phyloP scores from a whole-genome alignment of 2,888 invertebrate species.

The Auanema sp. region DNA sequence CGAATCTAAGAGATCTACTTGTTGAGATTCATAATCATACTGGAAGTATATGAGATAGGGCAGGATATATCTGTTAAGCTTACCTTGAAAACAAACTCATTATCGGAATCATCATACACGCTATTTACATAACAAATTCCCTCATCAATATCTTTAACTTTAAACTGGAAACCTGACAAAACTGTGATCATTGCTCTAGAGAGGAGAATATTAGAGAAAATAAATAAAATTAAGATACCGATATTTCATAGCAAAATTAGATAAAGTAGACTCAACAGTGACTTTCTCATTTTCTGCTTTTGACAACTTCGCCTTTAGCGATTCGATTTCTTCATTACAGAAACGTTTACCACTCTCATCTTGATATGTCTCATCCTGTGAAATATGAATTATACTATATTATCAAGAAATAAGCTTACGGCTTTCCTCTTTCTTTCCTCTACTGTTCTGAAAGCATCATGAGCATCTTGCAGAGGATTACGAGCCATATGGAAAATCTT shows the following conservation, averaged over 20 bases:
- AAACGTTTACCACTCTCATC: not conserved
- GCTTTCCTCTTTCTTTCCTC: constrained; percentile 8
- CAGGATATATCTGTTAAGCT: constrained; percentile 1
- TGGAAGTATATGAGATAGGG: constrained; percentile 3
- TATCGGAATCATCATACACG: constrained; percentile 28
- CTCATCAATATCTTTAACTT: constrained; percentile 36
- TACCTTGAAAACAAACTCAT: constrained; percentile 35
- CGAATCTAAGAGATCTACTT: constrained; percentile 15
- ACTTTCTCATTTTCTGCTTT: constrained; percentile 8
- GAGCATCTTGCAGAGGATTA: constrained; percentile 18
- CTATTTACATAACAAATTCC: constrained; percentile 36
- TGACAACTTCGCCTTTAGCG: not conserved
- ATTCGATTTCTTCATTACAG: constrained; percentile 1
- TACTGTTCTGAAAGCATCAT: not conserved
- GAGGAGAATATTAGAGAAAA: not conserved
- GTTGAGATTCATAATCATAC: constrained; percentile 9
- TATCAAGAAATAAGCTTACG: no score
- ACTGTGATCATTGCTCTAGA: constrained; percentile 32
- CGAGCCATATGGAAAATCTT: constrained; percentile 21
- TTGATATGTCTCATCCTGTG: not conserved
- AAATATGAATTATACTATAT: no score
- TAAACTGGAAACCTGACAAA: constrained; percentile 41
- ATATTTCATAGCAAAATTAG: not conserved
- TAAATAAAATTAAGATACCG: not conserved
- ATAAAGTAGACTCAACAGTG: not conserved